phyloP scores from a whole-genome alignment of 2,888 invertebrate genomes.

The Melinaea marsaeus region DNA sequence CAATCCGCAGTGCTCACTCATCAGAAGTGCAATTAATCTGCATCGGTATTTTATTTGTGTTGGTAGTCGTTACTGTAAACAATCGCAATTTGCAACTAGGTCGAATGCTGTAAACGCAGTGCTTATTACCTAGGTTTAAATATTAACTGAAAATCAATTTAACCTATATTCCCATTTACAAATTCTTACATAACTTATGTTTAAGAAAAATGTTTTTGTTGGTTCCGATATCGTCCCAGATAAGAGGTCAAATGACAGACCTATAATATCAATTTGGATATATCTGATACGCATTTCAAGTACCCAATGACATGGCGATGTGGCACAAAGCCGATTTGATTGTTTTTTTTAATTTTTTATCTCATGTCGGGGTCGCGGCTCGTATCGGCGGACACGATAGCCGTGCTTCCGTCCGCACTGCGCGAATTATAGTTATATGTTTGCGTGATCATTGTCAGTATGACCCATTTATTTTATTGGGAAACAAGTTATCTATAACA shows the following conservation, averaged over 20 bases:
- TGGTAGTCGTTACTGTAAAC: conserved; percentile 8
- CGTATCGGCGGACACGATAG: conserved; percentile 51
- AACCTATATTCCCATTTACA: too few species aligned
- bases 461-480: conserved; percentile 18
- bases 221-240: too few species aligned
- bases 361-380: conserved; percentile 38
- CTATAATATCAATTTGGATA: too few species aligned
- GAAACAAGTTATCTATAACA: neutral
- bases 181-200: too few species aligned
- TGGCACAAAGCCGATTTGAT: conserved; percentile 38
- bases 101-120: neutral
- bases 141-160: neutral
- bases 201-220: too few species aligned
- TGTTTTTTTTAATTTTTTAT: conserved; percentile 50
- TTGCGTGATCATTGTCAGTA: conserved; percentile 27
- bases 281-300: too few species aligned
- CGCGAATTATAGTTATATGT: conserved; percentile 32
- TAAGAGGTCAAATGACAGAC: too few species aligned
- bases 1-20: conserved; percentile 9
- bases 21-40: conserved; percentile 11
- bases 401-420: conserved; percentile 50
- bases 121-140: neutral
- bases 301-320: conserved; percentile 16
- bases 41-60: conserved; percentile 16
- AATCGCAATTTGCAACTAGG: conserved; percentile 9